Base-by-base conservation (phyloP, 2,888 invertebrate species). In the Mayetiola destructor region DNA sequence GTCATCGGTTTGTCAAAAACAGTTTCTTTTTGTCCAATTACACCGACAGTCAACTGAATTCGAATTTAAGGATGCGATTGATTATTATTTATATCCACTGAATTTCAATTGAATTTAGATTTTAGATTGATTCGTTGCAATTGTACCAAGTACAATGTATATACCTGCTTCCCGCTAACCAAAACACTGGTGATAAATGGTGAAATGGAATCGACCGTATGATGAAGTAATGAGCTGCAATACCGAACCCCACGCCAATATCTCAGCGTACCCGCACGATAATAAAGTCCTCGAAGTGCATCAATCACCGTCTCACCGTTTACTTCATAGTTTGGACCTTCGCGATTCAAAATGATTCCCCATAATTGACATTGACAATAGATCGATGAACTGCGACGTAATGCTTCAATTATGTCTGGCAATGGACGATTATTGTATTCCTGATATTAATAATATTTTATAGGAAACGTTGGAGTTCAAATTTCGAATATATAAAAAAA, bases 1-100 rank as follows among this genome's bases (percentile, higher is more conserved):
- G 94, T 93, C 82, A 96, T 86, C 0, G 99, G 99, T 67, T 95
- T 94, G 72, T 94, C 94, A 66, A 99, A 90, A n/a, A 92, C 88
- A 0, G 91, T 90, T 74, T 97, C 97, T 64, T 92, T 87, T 63
- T 88, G 88, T 0, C 93, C 93, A 66, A 92, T 88, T 57, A 95
- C 91, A 29, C 96, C 96, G 2, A 96, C 89, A 0, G 95, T 94
- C 79, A 73, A 60, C 59, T 68, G 61, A 61, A n/a, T 55, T 56
- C 8, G 29, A 52, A 27, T 8, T n/a, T 6, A n/a, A n/a, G n/a
- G 61, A 29, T 42, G 18, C 36, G 40, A 35, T 6, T 29, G 12
- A 56, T 59, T n/a, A n/a, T n/a, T n/a, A n/a, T n/a, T n/a, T n/a
- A n/a, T n/a, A n/a, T n/a, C n/a, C n/a, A n/a, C n/a, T n/a, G n/a